Evolutionary conservation across 2,113 vertebrate genomes (phyloP), one percentile per base, ranked within the genome.

Genomic region (Lepus americanus): DNA sequence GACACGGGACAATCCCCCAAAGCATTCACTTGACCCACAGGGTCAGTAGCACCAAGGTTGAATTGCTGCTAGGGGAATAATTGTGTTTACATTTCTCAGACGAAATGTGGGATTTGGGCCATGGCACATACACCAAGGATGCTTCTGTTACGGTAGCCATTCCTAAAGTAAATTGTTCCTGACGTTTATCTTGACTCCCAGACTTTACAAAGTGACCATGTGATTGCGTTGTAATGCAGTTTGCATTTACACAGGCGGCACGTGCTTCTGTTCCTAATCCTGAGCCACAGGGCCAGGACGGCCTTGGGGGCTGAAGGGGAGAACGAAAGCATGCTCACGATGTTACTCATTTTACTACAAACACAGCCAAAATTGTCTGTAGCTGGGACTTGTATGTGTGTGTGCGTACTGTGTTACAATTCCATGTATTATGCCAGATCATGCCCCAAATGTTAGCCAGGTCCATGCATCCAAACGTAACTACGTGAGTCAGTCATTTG

Each of bases 121-220:
- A 80, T 2, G 93, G n/a, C 17, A 78, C 74, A 83, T 14, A 29
- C 27, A 33, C 1, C 8, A 88, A 92, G 55, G 33, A 85, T 80
- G 49, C 59, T 81, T 78, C 33, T 66, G 16, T 80, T 90, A 86
- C 93, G 27, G 10, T 59, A 80, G 59, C 3, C 20, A 69, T 80
- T 87, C 36, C 25, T 51, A 79, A 83, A n/a, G 25, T 89, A 90
- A 90, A 95, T 70, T 86, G 61, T 73, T 63, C 1, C 88, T 95
- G 85, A 95, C 91, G 63, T 89, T 44, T 88, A 74, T 61, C 39
- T 55, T 80, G 22, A 90, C 55, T 78, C 12, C 39, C 89, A 19
- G 77, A 92, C 31, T 94, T 94, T 82, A 73, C 39, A 88, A 92
- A 74, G 33, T 77, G n/a, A 97, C 91, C 78, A 70, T 53, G 14